Evolutionary conservation across 2,797 vertebrate species (phyloP).

Genomic region (Enoplosus armatus): DNA sequence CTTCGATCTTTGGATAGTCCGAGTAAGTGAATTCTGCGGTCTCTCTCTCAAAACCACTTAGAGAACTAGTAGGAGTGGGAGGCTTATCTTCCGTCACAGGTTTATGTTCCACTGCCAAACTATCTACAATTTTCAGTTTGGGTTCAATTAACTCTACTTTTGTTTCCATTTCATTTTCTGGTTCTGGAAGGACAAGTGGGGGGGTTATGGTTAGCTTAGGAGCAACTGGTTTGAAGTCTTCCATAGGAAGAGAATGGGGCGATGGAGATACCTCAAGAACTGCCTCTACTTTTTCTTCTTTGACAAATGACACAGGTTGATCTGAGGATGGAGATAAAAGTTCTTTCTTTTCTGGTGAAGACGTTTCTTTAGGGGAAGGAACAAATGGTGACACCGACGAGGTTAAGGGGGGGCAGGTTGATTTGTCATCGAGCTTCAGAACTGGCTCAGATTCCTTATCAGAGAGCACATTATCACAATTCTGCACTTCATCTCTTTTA

Average conservation of each 20-base stretch:
- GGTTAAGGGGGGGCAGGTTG: constrained; percentile 60
- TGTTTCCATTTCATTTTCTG: constrained; percentile 60
- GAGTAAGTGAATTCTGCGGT: constrained; percentile 66
- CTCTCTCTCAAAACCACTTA: constrained; percentile 81
- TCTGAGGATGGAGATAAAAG: constrained; percentile 55
- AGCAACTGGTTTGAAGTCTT: constrained; percentile 75
- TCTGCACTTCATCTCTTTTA: constrained; percentile 84
- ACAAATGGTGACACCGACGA: constrained; percentile 55
- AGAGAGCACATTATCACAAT: constrained; percentile 80
- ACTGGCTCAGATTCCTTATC: constrained; percentile 85
- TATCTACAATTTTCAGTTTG: constrained; percentile 70
- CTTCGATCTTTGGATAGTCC: constrained; percentile 79
- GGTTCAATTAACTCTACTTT: constrained; percentile 78
- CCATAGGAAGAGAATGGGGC: constrained; percentile 62
- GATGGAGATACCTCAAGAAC: constrained; percentile 57
- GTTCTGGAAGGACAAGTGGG: constrained; percentile 70
- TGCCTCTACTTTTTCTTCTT: constrained; percentile 75
- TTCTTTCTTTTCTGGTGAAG: constrained; percentile 72
- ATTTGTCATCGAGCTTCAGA: constrained; percentile 77
- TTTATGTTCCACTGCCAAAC: constrained; percentile 73
- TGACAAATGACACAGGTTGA: constrained; percentile 52
- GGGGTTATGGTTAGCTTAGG: constrained; percentile 72
- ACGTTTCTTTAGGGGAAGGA: constrained; percentile 68
- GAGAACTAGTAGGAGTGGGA: constrained; percentile 86
- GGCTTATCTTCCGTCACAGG: constrained; percentile 87